Evolutionary conservation across 23 tunicate genomes (phyloP).

Genomic region (Trididemnum nubilum): DNA sequence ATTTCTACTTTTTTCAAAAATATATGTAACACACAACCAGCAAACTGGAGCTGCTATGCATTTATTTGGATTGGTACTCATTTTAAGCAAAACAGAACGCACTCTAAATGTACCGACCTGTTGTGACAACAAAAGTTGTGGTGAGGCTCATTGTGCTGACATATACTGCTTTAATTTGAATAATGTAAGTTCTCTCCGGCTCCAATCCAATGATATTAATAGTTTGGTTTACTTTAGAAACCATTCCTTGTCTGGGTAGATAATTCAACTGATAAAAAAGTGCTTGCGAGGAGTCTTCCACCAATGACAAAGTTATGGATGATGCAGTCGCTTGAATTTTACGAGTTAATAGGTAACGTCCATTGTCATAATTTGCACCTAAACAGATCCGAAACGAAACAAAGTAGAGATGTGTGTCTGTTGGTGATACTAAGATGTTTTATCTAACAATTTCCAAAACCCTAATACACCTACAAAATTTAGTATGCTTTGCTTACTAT

Average conservation of each 20-base stretch:
- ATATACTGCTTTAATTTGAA: conserved; percentile 1
- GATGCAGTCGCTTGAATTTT: not conserved
- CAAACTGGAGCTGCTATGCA: too few relatives aligned
- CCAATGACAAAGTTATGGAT: conserved; percentile 2
- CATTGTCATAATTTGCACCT: not conserved
- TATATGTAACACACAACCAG: too few relatives aligned
- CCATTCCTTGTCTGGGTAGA: conserved; percentile 2
- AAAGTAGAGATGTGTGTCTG: too few relatives aligned
- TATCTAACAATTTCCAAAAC: too few relatives aligned
- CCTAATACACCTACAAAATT: too few relatives aligned
- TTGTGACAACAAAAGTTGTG: conserved; percentile 29
- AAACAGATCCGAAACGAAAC: too few relatives aligned
- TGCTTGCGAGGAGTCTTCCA: not conserved
- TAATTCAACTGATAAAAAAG: not conserved
- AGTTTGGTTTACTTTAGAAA: not conserved
- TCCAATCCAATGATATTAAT: not conserved
- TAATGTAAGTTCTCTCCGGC: not conserved
- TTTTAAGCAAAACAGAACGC: not conserved
- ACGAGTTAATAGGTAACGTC: not conserved
- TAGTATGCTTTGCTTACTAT: too few relatives aligned
- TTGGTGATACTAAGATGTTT: too few relatives aligned
- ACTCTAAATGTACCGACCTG: conserved; percentile 5
- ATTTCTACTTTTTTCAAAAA: not conserved
- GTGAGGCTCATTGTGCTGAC: not conserved
- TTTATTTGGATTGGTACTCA: too few relatives aligned